Percentiles rank a stretch among this genome's conserved stretches.
Evolutionary conservation across 2,888 invertebrate species (phyloP).

Genomic region (Harmothoe impar): DNA sequence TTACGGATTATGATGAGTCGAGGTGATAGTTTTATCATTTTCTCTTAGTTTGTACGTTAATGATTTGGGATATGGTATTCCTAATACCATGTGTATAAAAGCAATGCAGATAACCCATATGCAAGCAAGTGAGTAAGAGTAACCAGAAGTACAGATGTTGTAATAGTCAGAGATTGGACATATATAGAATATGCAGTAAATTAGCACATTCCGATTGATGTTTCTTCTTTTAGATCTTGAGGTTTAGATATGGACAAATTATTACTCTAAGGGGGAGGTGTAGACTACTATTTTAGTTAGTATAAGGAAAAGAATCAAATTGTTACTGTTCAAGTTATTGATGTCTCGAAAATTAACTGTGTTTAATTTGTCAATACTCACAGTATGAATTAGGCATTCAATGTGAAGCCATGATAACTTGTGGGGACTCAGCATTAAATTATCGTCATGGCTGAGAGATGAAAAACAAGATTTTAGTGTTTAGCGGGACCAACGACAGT

Average conservation of each 20-base stretch:
- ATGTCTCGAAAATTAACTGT: background rate
- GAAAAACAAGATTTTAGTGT: too few species aligned
- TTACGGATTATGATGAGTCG: background rate
- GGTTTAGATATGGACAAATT: background rate
- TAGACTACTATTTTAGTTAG: background rate
- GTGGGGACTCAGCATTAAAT: too few species aligned
- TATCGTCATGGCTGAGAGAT: too few species aligned
- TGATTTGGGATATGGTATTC: background rate
- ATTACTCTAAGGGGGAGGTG: background rate
- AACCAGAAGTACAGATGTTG: background rate
- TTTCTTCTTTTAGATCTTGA: background rate
- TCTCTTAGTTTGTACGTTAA: background rate
- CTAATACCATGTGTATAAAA: background rate
- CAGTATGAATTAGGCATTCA: background rate
- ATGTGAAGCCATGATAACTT: background rate
- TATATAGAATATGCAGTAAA: background rate
- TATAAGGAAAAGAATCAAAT: background rate
- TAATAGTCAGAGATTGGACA: background rate
- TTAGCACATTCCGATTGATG: background rate
- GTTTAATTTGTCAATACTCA: background rate
- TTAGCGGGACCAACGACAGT: too few species aligned
- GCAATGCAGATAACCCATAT: slow-evolving; percentile 4
- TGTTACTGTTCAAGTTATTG: background rate
- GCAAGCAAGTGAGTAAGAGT: background rate
- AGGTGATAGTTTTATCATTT: background rate